Base-by-base conservation (phyloP, 2,888 invertebrate species). In the Troides aeacus region DNA sequence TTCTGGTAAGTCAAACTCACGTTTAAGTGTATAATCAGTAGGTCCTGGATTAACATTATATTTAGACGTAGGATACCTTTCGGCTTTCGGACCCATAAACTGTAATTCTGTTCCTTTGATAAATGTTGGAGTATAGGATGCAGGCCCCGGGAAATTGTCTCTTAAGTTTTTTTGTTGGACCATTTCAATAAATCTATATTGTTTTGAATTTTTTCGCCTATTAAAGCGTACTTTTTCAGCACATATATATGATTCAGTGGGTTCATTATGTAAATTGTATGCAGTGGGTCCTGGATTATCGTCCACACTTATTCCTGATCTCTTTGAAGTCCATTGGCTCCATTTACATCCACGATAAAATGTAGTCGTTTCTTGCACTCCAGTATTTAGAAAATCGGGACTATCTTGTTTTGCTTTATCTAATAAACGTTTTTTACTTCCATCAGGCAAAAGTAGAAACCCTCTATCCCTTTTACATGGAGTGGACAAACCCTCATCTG, bases 301-400 rank as follows among this genome's bases (percentile, higher is more conserved):
- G 66, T 82, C 76, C 36, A 69, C 24, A 23, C 69, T 23, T 72
- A 78, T 77, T 58, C 67, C 59, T 17, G 74, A 70, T 68, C 83
- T 78, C 70, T 77, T 77, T 21, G 86, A 79, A 67, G 82, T 85
- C 80, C 87, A 78, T 36, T 78, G 75, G 78, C 90, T 89, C 92
- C 91, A 90, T 83, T 90, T 91, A 59, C 90, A 91, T 6, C 91
- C 91, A 7, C 74, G 83, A 73, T 90, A 92, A 78, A 83, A 90
- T 50, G 80, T 76, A 24, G 86, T 85, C 4, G 78, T 79, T 66
- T 87, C 87, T 12, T 76, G 74, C n/a, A 87, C 80, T 66, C 72
- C 77, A 1, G 80, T 68, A 70, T 90, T 76, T 76, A 89, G 90
- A 75, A 90, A 87, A 17, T 84, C 84, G 23, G 86, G 87, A 58